Base-by-base conservation (phyloP, 64 coral and sea anemone genomes). In the Cladopsammia gracilis region DNA sequence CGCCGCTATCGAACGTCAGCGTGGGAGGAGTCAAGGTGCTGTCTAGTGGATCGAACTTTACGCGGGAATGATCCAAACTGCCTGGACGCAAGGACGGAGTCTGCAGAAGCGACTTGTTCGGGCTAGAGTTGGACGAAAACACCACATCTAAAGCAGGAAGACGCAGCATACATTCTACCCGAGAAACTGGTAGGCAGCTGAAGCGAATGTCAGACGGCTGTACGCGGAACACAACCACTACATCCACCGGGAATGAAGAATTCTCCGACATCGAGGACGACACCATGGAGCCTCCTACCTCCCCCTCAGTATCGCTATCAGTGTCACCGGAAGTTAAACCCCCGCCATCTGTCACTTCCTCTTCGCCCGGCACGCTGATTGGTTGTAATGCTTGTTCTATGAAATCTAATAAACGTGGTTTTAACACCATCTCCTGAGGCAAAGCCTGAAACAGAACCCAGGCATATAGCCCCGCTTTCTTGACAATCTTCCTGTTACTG, bases 191-290 rank as follows among this genome's bases (percentile, higher is more conserved):
- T 9, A 96, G 88, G 34, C 98, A 99, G 80, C 94, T 96, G 45
- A 99, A 91, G 65, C 98, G 79, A 60, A 99, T 99, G 60, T 96
- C 95, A 64, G 98, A 99, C 3, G 98, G 98, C 57, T 99, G 94
- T 6, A 99, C 94, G 5, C 98, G 84, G 49, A 96, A 82, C 23
- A 99, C 98, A 9, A 99, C 91, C 76, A 99, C 98, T 8, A 99
- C 91, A 91, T 99, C 94, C 48, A 99, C 98, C 2, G 98, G 98
- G 61, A 99, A 99, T 13, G 98, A 99, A 25, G 94, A 94, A 56
- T 86, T 70, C 71, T 99, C 98, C n/a, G 98, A 99, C 91, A 96
- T 96, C 4, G 98, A 96, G 3, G 98, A 99, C 18, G 98, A 99
- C 8, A 99, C 95, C 3, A 99, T 58, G 9, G 98, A 99, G 6